Evolutionary conservation across 37 sponge, comb jelly and placozoan species (phyloP).

Genomic region (Aplysina aerophoba): DNA sequence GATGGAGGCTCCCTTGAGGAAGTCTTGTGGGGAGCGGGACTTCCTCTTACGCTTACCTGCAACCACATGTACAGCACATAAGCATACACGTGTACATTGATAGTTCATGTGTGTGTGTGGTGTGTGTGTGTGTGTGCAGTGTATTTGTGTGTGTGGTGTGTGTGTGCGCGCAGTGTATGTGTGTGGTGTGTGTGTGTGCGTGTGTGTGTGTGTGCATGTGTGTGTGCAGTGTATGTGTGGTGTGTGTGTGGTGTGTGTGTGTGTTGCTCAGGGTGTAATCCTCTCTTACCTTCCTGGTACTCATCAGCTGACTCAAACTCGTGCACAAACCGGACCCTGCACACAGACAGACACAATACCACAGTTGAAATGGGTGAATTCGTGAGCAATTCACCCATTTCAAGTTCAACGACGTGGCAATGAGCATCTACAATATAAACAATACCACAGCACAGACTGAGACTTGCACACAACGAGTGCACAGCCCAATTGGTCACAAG

Average conservation of each 20-base stretch:
- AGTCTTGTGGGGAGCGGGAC: conserved; percentile 24
- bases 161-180: no score
- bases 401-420: background rate
- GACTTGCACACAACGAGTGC: background rate
- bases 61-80: background rate
- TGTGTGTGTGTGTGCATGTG: background rate
- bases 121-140: background rate
- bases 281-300: background rate
- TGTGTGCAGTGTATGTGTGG: background rate
- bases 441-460: background rate
- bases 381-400: background rate
- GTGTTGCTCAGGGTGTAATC: background rate
- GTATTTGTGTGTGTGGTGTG: no score
- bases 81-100: no score
- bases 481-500: no score
- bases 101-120: no score
- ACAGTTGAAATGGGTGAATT: no score
- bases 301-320: conserved; percentile 41
- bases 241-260: no score
- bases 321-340: conserved; percentile 65
- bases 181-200: no score
- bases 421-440: background rate
- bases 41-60: conserved; percentile 28
- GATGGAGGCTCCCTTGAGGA: conserved; percentile 64
- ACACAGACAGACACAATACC: background rate